Base-by-base conservation (phyloP, 2,113 vertebrate genomes). In the Notarius lentiginosus region DNA sequence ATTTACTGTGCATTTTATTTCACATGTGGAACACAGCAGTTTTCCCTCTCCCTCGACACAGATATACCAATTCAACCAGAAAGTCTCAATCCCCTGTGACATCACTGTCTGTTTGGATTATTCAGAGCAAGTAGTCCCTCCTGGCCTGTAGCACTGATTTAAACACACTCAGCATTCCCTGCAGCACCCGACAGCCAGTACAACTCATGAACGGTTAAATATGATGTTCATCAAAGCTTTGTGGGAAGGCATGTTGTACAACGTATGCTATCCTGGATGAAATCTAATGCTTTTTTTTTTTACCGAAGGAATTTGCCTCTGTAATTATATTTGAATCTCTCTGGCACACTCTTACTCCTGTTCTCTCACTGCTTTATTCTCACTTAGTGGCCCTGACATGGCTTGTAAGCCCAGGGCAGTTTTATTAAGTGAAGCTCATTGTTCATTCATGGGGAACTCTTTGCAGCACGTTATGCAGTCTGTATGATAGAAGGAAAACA, bases 21-120 rank as follows among this genome's bases (percentile, higher is more conserved):
- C 58, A 55, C 34, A 55, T 60, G n/a, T 79, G 68, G 60, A 84
- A 84, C 81, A 84, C 82, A 85, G 85, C 84, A 84, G 82, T 66
- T 85, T 81, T 55, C 58, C 61, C 24, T 55, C 17, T 79, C 27
- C 49, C 87, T 84, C 58, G 17, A 79, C 58, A 86, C 6, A 56
- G 58, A 85, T 87, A 89, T 90, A 89, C 34, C 86, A 83, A 87
- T 84, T 88, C 81, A 83, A 79, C 77, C 24, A 79, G 72, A 83
- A 77, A 88, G 84, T 68, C 68, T 89, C 61, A 82, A 89, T 89
- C n/a, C 87, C 83, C 88, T 83, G 24, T 89, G 88, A 89, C 91
- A 89, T 88, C 82, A 85, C 88, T 91, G 90, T 91, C 89, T 87
- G 84, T 90, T 89, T 83, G 79, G 79, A 88, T 91, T 86, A 88